Conservation (phyloP, 2,113 vertebrate genomes). For the Mola mola region DNA sequence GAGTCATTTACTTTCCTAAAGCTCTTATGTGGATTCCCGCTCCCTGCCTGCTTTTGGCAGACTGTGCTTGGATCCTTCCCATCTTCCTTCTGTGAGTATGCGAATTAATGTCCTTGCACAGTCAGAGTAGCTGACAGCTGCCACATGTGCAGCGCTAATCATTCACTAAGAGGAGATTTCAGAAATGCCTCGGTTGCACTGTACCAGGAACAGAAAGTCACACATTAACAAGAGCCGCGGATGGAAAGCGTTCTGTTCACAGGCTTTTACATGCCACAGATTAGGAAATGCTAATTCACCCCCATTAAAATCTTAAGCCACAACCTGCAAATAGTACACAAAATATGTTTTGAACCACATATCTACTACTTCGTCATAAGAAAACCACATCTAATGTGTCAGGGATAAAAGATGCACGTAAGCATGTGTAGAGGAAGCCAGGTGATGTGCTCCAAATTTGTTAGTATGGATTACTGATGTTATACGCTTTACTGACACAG, state of each 20-base stretch:
- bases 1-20: background rate
- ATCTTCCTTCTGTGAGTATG: no score
- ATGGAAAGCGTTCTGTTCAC: constrained; percentile 38
- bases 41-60: background rate
- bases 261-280: constrained; percentile 36
- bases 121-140: constrained; percentile 48
- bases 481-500: no score
- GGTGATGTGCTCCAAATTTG: no score
- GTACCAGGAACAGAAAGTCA: constrained; percentile 69
- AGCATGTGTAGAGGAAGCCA: background rate
- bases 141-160: constrained; percentile 73
- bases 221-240: constrained; percentile 67
- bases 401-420: background rate
- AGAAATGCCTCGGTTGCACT: constrained; percentile 61
- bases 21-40: background rate
- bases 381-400: background rate
- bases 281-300: constrained; percentile 22
- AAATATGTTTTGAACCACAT: background rate
- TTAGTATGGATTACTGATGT: no score
- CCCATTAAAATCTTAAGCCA: constrained; percentile 14
- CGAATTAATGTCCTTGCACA: no score
- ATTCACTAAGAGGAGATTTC: constrained; percentile 68
- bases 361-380: background rate
- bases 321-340: background rate
- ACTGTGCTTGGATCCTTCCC: no score